Evolutionary conservation across 2,113 vertebrate species (phyloP).

Genomic region (Nestor notabilis): DNA sequence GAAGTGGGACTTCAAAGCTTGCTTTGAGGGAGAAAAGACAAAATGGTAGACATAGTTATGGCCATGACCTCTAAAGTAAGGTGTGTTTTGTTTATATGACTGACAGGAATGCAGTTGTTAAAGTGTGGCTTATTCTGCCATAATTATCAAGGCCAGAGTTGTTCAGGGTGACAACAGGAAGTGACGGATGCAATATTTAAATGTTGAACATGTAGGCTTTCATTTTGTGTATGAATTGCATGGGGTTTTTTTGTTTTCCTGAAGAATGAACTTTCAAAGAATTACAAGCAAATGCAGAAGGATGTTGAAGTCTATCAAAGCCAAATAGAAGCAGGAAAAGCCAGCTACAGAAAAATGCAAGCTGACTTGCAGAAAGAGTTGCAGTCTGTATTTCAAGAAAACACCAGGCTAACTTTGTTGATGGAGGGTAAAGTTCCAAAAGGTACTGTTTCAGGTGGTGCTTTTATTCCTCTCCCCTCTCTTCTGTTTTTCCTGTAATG

Average conservation of each 20-base stretch:
- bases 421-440: slow-evolving; percentile 87
- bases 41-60: neutral
- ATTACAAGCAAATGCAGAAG: slow-evolving; percentile 76
- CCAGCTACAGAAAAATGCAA: slow-evolving; percentile 82
- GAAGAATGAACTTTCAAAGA: slow-evolving; percentile 75
- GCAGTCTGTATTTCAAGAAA: slow-evolving; percentile 83
- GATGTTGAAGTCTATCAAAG: slow-evolving; percentile 73
- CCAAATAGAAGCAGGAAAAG: slow-evolving; percentile 81
- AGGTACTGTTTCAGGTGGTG: slow-evolving; percentile 71
- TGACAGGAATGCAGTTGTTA: neutral
- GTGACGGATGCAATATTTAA: neutral
- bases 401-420: slow-evolving; percentile 82
- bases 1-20: neutral
- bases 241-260: neutral
- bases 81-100: neutral
- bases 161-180: neutral
- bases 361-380: slow-evolving; percentile 89
- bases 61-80: neutral
- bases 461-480: neutral
- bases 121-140: neutral
- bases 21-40: neutral
- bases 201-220: neutral
- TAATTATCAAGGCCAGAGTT: neutral
- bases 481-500: neutral
- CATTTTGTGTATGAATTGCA: neutral